Evolutionary conservation across 2,888 invertebrate species (phyloP).

Genomic region (Patella pellucida): DNA sequence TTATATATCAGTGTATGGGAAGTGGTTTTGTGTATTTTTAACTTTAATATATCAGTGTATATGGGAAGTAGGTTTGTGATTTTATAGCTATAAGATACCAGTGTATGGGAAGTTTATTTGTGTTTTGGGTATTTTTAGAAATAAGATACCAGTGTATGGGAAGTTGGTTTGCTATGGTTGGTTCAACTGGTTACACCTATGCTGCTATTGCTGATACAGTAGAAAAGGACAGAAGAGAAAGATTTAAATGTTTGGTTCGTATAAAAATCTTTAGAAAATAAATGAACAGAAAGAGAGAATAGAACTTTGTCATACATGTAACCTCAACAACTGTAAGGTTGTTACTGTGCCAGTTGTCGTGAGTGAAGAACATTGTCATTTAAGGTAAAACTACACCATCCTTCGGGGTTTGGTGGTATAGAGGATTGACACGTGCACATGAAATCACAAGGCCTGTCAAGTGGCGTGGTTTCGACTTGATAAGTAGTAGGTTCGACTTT

Average conservation of each 20-base stretch:
- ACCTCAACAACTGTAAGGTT: too few species aligned
- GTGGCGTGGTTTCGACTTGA: too few species aligned
- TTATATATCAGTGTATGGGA: slow-evolving; percentile 69
- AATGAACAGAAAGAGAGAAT: too few species aligned
- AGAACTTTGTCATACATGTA: too few species aligned
- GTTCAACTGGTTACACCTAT: slow-evolving; percentile 82
- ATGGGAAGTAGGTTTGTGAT: slow-evolving; percentile 66
- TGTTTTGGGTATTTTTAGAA: slow-evolving; percentile 45
- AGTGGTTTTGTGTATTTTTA: slow-evolving; percentile 60
- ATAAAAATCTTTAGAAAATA: too few species aligned
- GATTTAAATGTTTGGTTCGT: slow-evolving; percentile 87
- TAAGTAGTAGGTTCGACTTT: too few species aligned
- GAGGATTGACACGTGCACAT: too few species aligned
- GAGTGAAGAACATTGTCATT: too few species aligned
- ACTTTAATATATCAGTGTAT: slow-evolving; percentile 68
- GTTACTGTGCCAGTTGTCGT: too few species aligned
- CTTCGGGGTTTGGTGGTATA: too few species aligned
- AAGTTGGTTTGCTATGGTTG: slow-evolving; percentile 63
- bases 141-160: slow-evolving; percentile 70
- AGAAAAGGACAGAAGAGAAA: slow-evolving; percentile 94
- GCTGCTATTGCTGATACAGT: slow-evolving; percentile 98
- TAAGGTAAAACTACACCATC: too few species aligned
- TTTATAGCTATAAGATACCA: slow-evolving; percentile 64
- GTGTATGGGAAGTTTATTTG: slow-evolving; percentile 62
- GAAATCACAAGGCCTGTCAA: too few species aligned